Base-by-base conservation (phyloP, 2,888 invertebrate species). In the Podabrus alpinus region DNA sequence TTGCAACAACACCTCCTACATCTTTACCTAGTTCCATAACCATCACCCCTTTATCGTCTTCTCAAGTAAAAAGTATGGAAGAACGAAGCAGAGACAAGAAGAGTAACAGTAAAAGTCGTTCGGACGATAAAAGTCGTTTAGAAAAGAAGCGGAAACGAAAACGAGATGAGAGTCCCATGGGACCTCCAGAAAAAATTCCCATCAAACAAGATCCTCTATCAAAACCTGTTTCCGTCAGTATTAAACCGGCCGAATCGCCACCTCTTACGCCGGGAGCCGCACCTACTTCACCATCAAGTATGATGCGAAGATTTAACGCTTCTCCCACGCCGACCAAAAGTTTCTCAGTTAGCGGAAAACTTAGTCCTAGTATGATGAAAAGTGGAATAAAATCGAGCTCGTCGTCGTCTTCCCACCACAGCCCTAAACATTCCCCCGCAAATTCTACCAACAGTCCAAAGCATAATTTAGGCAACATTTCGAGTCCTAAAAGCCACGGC, bases 101-200 rank as follows among this genome's bases (percentile, higher is more conserved):
- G 79, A 88, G 87, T 74, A 88, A 87, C 75, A 84, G 85, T 81
- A 88, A 84, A 84, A 88, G 81, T 77, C 82, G 81, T 73, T 84
- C 84, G 73, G 83, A 87, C 29, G 88, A 89, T 66, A 90, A 90
- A 80, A 86, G 84, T 29, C 88, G 89, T 77, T 78, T 89, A 74
- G 92, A 95, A 78, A 95, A 94, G 84, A 92, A 92, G 81, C 86
- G 90, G 15, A 94, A 95, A 81, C 92, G 94, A 82, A 94, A 94
- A 84, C 90, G 94, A 70, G 92, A 94, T 78, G 95, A 94, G 78
- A 92, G 93, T 83, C 91, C 93, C 0, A 94, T 94, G 94, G 94
- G 94, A 1, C 94, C 94, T 0, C 95, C 96, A 0, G 95, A 95
- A 78, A 95, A 95, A 85, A 89, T 94, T 10, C 94, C 94, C 1